These are phyloP conservation scores for Poicephalus gulielmi DNA, from an alignment of 2,113 vertebrate species.

Conservation along the genomic window DNA sequence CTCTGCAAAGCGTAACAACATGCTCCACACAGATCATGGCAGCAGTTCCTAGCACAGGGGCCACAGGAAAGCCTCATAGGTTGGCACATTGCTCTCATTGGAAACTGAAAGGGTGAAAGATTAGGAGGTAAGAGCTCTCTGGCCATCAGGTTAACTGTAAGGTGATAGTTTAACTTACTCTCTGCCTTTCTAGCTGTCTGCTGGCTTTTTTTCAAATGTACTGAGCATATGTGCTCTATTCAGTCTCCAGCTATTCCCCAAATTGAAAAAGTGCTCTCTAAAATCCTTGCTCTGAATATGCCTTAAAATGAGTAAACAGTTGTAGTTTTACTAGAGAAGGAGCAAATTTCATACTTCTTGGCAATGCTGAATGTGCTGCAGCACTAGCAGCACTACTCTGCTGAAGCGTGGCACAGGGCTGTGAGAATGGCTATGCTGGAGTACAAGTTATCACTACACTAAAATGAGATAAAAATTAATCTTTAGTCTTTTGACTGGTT, in stretches of 20 bases:
- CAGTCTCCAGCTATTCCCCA: not conserved
- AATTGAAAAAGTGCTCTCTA: not conserved
- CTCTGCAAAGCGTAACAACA: not conserved
- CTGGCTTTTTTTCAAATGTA: fast-evolving
- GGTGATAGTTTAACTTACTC: not conserved
- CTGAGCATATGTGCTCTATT: not conserved
- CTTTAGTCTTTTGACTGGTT: not conserved
- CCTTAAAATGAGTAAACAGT: not conserved
- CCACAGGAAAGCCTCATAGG: fast-evolving
- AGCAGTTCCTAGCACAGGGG: not conserved
- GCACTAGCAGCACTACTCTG: not conserved
- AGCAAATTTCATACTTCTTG: not conserved
- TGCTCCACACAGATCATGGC: not conserved
- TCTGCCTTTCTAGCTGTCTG: not conserved
- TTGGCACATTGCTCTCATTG: not conserved
- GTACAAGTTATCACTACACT: not conserved
- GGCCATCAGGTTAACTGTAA: not conserved
- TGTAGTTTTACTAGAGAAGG: not conserved
- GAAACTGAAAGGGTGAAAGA: not conserved
- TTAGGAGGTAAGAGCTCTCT: not conserved
- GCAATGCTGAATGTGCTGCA: not conserved
- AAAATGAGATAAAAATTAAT: not conserved
- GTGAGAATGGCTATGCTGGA: fast-evolving
- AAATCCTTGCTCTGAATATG: not conserved
- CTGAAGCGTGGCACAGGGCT: not conserved